Evolutionary conservation across 2,888 invertebrate species (phyloP).

Genomic region (Idaea aversata): DNA sequence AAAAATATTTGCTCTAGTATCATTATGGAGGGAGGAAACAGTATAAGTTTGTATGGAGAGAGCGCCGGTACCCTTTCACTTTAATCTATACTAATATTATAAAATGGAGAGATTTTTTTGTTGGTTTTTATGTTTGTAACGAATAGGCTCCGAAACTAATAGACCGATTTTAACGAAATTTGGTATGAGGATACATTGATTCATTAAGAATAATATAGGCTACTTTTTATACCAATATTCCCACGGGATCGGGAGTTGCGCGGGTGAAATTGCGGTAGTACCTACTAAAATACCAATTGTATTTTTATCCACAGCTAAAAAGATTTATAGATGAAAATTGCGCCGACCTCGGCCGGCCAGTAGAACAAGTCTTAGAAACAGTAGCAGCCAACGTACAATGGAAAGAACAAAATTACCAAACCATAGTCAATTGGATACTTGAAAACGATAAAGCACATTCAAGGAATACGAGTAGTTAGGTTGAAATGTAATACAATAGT

Average conservation of each 20-base stretch:
- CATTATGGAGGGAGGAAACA: too few species aligned
- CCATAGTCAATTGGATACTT: slow-evolving; percentile 87
- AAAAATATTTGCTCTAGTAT: too few species aligned
- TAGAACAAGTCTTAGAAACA: slow-evolving; percentile 90
- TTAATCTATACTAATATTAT: too few species aligned
- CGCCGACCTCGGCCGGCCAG: slow-evolving; percentile 86
- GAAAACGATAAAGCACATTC: slow-evolving; percentile 38
- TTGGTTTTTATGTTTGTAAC: not conserved
- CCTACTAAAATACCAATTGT: not conserved
- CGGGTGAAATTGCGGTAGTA: too few species aligned
- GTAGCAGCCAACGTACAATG: slow-evolving; percentile 91
- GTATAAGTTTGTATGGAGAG: too few species aligned
- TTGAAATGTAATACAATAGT: not conserved
- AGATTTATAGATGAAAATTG: slow-evolving; percentile 83
- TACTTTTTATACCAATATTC: too few species aligned
- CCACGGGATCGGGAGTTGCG: too few species aligned
- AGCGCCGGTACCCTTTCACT: too few species aligned
- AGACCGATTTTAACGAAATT: too few species aligned
- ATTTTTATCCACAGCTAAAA: slow-evolving; percentile 75
- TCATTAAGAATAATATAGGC: too few species aligned
- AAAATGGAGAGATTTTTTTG: not conserved
- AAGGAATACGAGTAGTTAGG: slow-evolving; percentile 23
- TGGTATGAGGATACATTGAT: too few species aligned
- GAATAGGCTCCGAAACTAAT: too few species aligned
- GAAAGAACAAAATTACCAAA: slow-evolving; percentile 87